These are phyloP conservation scores for Xanthia icteritia DNA, from an alignment of 2,888 invertebrate genomes.

Conservation along the genomic window DNA sequence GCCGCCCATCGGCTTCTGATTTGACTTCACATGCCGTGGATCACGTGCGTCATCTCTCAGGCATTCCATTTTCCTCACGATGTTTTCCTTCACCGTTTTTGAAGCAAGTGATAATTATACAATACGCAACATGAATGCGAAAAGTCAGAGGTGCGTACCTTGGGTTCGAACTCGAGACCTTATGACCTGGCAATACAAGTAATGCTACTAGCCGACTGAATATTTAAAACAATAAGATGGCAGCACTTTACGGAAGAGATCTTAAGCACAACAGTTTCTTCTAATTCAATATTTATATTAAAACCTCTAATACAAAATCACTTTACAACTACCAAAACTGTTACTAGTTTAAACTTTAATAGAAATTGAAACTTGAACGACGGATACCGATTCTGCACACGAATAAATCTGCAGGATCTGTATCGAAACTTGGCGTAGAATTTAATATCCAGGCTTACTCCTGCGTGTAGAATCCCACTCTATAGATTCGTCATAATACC, in stretches of 20 bases:
- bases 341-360: slow-evolving; percentile 31
- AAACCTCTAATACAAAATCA: not conserved
- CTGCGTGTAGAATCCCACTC: slow-evolving; percentile 17
- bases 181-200: no score
- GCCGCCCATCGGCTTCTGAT: no score
- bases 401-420: slow-evolving; percentile 51
- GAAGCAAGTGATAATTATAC: no score
- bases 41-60: no score
- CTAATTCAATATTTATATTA: not conserved
- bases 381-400: slow-evolving; percentile 44
- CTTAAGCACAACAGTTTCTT: not conserved
- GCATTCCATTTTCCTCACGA: no score
- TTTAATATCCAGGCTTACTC: slow-evolving; percentile 54
- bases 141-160: no score
- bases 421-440: slow-evolving; percentile 51
- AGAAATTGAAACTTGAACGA: slow-evolving; percentile 20
- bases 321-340: not conserved
- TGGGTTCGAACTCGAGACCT: no score
- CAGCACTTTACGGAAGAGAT: not conserved
- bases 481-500: slow-evolving; percentile 50
- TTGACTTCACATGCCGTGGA: no score
- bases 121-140: no score
- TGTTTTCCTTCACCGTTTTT: no score
- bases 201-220: not conserved
- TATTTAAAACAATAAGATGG: no score